Base-by-base conservation (phyloP, 1,140 invertebrate species). In the Euura saliciscinereae region DNA sequence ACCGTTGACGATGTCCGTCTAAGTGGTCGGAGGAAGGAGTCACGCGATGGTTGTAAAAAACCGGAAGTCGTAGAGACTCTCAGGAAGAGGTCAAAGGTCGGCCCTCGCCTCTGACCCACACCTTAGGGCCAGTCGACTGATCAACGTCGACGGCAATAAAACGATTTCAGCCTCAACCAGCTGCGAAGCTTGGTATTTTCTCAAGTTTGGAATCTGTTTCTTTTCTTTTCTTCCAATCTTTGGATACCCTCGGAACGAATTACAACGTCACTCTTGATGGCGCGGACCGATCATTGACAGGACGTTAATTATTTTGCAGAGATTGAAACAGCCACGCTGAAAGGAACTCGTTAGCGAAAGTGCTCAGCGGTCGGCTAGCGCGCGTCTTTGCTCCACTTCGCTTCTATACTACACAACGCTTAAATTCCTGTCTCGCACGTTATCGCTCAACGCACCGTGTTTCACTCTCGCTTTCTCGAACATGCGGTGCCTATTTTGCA, bases 21-120 rank as follows among this genome's bases (percentile, higher is more conserved):
- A 28, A 28, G 28, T 28, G 28, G 28, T 28, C 28, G 28, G 28
- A 28, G 28, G 28, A 28, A 28, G 28, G 28, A 28, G 28, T 28
- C 28, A 28, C 28, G 28, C 28, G 66, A 66, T 13, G 42, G 7
- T 66, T 70, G 70, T 76, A 75, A 77, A 80, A 78, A 79, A 76
- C 74, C 79, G 79, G 79, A 81, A 81, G 78, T 81, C 28, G 75
- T 71, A 76, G 75, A 76, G 77, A 75, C 75, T 75, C 68, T 76
- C 65, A 74, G 65, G 71, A 51, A 5, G 66, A 65, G 79, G 76
- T 81, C 79, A 78, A 68, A 81, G 79, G 75, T 81, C 75, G 74
- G 71, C 71, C 71, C 75, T 76, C 78, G 79, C 72, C 75, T 79
- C 71, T 80, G 76, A 80, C 77, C 81, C 73, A 78, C 75, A 82